Percentiles rank a stretch among this genome's conserved stretches.
phyloP scores from a whole-genome alignment of 2,113 vertebrate species.

The Cyanocitta stelleri region DNA sequence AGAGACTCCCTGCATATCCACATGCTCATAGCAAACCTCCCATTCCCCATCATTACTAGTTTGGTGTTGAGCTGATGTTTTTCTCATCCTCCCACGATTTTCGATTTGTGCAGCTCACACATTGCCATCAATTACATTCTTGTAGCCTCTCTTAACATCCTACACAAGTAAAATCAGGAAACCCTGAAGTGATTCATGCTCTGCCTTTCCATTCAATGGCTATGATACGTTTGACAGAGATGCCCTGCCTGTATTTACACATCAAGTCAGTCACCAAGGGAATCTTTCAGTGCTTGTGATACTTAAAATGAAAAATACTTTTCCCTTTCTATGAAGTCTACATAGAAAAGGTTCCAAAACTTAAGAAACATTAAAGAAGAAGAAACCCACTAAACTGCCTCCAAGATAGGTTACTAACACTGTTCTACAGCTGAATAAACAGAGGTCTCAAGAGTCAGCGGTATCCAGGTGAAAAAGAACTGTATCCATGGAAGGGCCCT shows the following conservation, averaged over 20 bases:
- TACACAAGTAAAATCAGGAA: conserved; percentile 28
- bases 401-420: not conserved
- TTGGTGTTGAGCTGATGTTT: conserved; percentile 28
- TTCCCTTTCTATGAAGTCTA: not conserved
- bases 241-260: conserved; percentile 24
- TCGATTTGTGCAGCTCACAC: conserved; percentile 12
- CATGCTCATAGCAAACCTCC: not conserved
- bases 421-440: conserved; percentile 39
- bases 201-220: conserved; percentile 9
- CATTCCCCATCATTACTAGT: not conserved
- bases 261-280: conserved; percentile 43
- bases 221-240: conserved; percentile 27
- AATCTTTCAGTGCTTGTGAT: not conserved
- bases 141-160: conserved; percentile 13
- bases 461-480: not conserved
- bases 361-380: not conserved
- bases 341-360: not conserved
- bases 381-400: not conserved
- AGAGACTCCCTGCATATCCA: conserved; percentile 7
- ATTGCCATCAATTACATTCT: conserved; percentile 27
- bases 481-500: not conserved
- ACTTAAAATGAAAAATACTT: conserved; percentile 24
- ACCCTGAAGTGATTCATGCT: conserved; percentile 13
- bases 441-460: not conserved
- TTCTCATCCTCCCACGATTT: conserved; percentile 32